These are phyloP conservation scores for Diplosoma virens DNA, from an alignment of 23 tunicate genomes.

Conservation along the genomic window DNA sequence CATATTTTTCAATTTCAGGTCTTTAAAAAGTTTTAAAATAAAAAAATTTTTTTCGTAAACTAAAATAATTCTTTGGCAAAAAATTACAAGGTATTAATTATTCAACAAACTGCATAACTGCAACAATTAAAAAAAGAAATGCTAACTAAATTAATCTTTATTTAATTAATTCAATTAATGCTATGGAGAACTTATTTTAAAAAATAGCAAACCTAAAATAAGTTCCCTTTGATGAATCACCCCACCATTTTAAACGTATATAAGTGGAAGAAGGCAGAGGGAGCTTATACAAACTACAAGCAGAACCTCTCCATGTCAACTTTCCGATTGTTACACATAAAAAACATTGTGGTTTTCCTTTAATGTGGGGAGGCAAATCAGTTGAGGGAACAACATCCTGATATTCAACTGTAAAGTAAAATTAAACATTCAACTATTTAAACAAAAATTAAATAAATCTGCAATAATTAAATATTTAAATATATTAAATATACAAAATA, in stretches of 20 bases:
- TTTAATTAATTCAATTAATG: too few species aligned
- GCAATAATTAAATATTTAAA: too few species aligned
- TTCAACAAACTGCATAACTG: background rate
- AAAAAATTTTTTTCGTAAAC: background rate
- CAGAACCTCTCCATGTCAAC: constrained; percentile 42
- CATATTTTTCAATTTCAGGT: constrained; percentile 26
- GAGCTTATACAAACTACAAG: constrained; percentile 1
- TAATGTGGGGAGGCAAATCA: constrained; percentile 74
- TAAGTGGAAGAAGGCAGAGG: constrained; percentile 59
- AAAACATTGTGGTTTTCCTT: constrained; percentile 79
- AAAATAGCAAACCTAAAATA: constrained; percentile 78
- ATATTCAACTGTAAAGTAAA: constrained; percentile 45
- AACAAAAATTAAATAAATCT: too few species aligned
- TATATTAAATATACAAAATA: too few species aligned
- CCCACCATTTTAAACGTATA: constrained; percentile 87
- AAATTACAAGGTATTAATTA: too few species aligned
- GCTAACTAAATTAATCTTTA: too few species aligned
- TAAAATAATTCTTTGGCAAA: background rate
- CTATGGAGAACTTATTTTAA: too few species aligned
- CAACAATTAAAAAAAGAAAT: too few species aligned
- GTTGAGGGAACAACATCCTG: constrained; percentile 83
- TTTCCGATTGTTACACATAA: constrained; percentile 49
- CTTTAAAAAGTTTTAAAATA: constrained; percentile 1
- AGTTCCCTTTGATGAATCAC: constrained; percentile 81
- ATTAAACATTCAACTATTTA: too few species aligned